Percentiles rank a stretch among this genome's conserved stretches.
These are phyloP conservation scores for Sternotherus odoratus DNA, from an alignment of 2,797 vertebrate genomes.

Conservation along the genomic window DNA sequence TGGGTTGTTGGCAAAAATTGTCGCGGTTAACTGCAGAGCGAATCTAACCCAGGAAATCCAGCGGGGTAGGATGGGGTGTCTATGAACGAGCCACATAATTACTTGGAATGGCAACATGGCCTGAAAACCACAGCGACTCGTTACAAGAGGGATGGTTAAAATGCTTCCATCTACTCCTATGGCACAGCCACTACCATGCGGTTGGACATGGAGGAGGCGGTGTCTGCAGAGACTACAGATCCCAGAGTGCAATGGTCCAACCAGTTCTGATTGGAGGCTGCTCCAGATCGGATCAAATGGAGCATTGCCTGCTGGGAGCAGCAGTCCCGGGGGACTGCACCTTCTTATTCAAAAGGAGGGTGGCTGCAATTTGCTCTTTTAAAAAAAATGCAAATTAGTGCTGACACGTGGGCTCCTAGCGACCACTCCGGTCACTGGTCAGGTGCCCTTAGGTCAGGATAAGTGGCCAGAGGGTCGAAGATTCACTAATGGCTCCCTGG, in stretches of 20 bases:
- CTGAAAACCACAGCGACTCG: neutral
- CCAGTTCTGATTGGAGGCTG: rapidly evolving
- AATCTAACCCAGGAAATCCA: neutral
- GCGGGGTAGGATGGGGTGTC: neutral
- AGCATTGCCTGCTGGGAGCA: neutral
- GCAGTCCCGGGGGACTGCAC: rapidly evolving
- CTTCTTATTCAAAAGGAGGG: neutral
- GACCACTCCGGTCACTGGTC: neutral
- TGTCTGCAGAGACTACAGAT: rapidly evolving
- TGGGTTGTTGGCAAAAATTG: neutral
- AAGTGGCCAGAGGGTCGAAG: neutral
- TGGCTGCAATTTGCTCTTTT: rapidly evolving
- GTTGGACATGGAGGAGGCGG: neutral
- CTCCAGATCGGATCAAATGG: neutral
- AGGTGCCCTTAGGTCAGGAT: rapidly evolving
- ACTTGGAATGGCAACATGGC: neutral
- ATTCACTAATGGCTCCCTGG: rapidly evolving
- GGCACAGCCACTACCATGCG: rapidly evolving
- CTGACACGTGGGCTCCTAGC: neutral
- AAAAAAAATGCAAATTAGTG: rapidly evolving
- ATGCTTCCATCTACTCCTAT: neutral
- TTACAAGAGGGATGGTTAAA: neutral
- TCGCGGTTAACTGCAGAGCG: neutral
- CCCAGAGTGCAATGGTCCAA: neutral
- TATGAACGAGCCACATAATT: neutral